phyloP scores from a whole-genome alignment of 1,140 invertebrate species.

The Macrostomum lignano region DNA sequence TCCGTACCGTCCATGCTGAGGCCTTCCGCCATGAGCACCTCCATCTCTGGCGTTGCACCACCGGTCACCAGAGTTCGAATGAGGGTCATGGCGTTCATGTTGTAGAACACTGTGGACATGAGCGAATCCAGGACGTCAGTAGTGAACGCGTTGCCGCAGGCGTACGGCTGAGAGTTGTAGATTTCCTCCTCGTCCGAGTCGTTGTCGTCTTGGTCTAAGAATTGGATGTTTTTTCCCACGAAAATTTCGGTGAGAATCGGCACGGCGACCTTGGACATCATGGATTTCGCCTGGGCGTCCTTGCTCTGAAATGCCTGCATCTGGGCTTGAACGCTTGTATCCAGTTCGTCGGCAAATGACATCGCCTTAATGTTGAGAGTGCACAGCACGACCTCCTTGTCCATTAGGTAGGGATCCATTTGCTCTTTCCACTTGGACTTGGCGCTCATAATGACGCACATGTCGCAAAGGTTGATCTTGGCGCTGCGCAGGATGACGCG shows the following conservation, averaged over 20 bases:
- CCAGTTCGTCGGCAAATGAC: too few relatives aligned
- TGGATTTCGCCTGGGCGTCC: too few relatives aligned
- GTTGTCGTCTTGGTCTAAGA: slow-evolving; percentile 83
- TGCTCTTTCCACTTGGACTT: slow-evolving; percentile 43
- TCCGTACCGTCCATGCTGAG: too few relatives aligned
- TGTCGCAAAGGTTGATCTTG: slow-evolving; percentile 90
- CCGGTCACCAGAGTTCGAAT: slow-evolving; percentile 92
- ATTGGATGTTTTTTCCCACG: slow-evolving; percentile 52
- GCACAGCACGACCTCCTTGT: slow-evolving; percentile 90
- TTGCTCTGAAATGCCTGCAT: too few relatives aligned
- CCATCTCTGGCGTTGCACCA: slow-evolving; percentile 87
- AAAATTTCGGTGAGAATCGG: background rate
- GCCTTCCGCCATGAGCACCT: slow-evolving; percentile 86
- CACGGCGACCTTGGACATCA: too few relatives aligned
- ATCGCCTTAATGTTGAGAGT: slow-evolving; percentile 95
- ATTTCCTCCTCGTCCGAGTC: slow-evolving; percentile 90
- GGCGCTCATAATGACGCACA: slow-evolving; percentile 75
- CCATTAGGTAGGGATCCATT: slow-evolving; percentile 37
- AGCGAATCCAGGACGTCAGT: slow-evolving; percentile 88
- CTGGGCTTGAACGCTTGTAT: too few relatives aligned
- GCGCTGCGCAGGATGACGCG: slow-evolving; percentile 80
- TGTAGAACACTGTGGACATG: slow-evolving; percentile 62
- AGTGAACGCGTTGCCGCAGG: slow-evolving; percentile 88
- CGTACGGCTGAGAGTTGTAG: slow-evolving; percentile 89
- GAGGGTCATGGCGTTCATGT: slow-evolving; percentile 39